Conservation (phyloP, 2,888 invertebrate species). For the Nephrotoma appendiculata region DNA sequence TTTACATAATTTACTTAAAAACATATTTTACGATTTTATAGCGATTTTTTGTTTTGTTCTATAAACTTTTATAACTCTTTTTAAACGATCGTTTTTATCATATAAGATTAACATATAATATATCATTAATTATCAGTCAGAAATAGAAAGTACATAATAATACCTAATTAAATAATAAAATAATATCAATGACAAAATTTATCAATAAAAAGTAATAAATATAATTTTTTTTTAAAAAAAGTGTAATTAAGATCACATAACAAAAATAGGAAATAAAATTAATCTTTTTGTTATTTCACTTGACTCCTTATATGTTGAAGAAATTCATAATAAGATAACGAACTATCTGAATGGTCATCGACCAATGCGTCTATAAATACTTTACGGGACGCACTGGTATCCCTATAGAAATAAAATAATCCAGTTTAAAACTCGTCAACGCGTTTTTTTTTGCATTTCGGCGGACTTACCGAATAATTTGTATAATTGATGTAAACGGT, state of each 20-base stretch:
- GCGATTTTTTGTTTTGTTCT: not conserved
- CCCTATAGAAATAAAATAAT: slow-evolving; percentile 42
- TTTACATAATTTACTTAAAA: not conserved
- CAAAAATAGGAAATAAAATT: not conserved
- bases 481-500: slow-evolving; percentile 61
- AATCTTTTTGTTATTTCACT: slow-evolving; percentile 50
- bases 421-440: not conserved
- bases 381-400: slow-evolving; percentile 73
- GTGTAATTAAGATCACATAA: not conserved
- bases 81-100: not conserved
- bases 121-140: not conserved
- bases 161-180: not conserved
- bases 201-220: not conserved
- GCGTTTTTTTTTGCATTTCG: not conserved
- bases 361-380: slow-evolving; percentile 78
- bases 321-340: slow-evolving; percentile 96
- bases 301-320: slow-evolving; percentile 85
- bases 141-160: not conserved
- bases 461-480: slow-evolving; percentile 57
- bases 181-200: not conserved
- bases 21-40: not conserved
- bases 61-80: not conserved
- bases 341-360: slow-evolving; percentile 88
- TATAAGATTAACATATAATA: not conserved
- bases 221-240: not conserved